Evolutionary conservation across 2,113 vertebrate species (phyloP).

Genomic region (Engystomops pustulosus): DNA sequence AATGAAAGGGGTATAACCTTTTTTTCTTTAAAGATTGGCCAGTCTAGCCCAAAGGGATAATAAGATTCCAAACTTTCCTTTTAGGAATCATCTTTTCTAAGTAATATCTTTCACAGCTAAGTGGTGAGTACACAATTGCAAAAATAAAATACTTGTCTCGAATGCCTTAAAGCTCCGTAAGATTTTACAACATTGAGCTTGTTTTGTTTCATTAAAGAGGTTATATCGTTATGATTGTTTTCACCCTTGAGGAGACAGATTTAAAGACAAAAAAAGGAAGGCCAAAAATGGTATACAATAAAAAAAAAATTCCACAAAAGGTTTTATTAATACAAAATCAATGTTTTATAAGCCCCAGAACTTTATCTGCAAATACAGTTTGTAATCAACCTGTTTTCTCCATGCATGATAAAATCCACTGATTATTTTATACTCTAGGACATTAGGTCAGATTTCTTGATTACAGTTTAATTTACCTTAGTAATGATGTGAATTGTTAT

Average conservation of each 20-base stretch:
- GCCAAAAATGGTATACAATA: not conserved
- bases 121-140: conserved; percentile 75
- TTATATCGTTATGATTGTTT: conserved; percentile 26
- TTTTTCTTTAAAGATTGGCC: conserved; percentile 91
- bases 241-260: conserved; percentile 23
- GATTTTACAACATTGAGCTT: conserved; percentile 34
- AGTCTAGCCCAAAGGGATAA: conserved; percentile 89
- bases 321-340: not conserved
- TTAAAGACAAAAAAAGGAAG: not conserved
- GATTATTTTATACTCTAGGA: conserved; percentile 58
- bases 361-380: conserved; percentile 25
- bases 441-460: conserved; percentile 58
- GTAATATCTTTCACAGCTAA: conserved; percentile 91
- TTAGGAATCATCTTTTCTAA: conserved; percentile 90
- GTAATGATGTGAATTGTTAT: conserved; percentile 61
- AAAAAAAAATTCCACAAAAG: not conserved
- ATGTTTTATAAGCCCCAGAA: not conserved
- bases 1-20: conserved; percentile 95
- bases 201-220: not conserved
- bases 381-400: conserved; percentile 48
- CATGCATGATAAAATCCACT: conserved; percentile 51
- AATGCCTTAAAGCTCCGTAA: conserved; percentile 37
- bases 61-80: conserved; percentile 92
- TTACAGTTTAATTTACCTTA: conserved; percentile 60
- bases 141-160: conserved; percentile 63